These are phyloP conservation scores for Pan troglodytes DNA, from an alignment of 2,113 vertebrate species.

Conservation along the genomic window NHGRI_mPanTro3-v2.1_pri NC_086015.1:6911001-6911500, in stretches of 20 bases:
- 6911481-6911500: not conserved
- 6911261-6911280: not conserved
- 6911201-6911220: not conserved
- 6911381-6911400: not conserved
- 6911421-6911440: not conserved
- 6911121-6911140: slow-evolving; percentile 35
- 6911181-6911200: not conserved
- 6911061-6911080: slow-evolving; percentile 36
- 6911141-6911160: slow-evolving; percentile 52
- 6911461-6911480: not conserved
- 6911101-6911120: slow-evolving; percentile 64
- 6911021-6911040: slow-evolving; percentile 52
- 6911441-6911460: not conserved
- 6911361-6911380: not conserved
- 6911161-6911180: slow-evolving; percentile 10
- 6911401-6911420: not conserved
- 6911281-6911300: not conserved
- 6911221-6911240: not conserved
- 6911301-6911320: not conserved
- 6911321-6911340: not conserved
- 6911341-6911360: not conserved
- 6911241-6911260: not conserved
- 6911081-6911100: slow-evolving; percentile 58
- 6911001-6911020: not conserved
- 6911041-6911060: slow-evolving; percentile 60